These are phyloP conservation scores for Recurvirostra avosetta DNA, from an alignment of 2,113 vertebrate species.

Conservation along the genomic window DNA sequence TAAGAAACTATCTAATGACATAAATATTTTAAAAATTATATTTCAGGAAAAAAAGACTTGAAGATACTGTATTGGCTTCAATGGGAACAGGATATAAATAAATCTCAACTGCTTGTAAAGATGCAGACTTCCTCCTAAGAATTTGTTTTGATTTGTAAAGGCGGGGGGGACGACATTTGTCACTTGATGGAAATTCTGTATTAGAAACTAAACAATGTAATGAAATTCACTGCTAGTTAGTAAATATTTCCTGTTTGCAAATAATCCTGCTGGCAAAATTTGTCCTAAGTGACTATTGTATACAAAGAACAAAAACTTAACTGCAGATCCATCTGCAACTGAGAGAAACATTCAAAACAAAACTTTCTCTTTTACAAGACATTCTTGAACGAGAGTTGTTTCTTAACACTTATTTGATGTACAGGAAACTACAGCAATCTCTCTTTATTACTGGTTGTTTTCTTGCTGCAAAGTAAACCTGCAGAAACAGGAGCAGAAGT, in stretches of 20 bases:
- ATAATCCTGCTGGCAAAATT: neutral
- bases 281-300: neutral
- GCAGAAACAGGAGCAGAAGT: neutral
- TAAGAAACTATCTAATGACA: neutral
- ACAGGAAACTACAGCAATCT: neutral
- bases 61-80: neutral
- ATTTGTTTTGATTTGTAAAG: neutral
- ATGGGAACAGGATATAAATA: neutral
- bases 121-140: neutral
- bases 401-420: neutral
- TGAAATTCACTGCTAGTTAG: neutral
- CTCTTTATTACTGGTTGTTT: neutral
- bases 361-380: too few species aligned
- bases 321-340: neutral
- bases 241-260: neutral
- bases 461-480: neutral
- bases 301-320: neutral
- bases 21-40: neutral
- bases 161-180: neutral
- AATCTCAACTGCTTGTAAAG: neutral
- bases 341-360: neutral
- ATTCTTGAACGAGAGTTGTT: neutral
- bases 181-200: neutral
- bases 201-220: neutral
- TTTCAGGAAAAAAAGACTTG: neutral